These are phyloP conservation scores for Sesia bembeciformis DNA, from an alignment of 2,888 invertebrate species.

Conservation along the genomic window DNA sequence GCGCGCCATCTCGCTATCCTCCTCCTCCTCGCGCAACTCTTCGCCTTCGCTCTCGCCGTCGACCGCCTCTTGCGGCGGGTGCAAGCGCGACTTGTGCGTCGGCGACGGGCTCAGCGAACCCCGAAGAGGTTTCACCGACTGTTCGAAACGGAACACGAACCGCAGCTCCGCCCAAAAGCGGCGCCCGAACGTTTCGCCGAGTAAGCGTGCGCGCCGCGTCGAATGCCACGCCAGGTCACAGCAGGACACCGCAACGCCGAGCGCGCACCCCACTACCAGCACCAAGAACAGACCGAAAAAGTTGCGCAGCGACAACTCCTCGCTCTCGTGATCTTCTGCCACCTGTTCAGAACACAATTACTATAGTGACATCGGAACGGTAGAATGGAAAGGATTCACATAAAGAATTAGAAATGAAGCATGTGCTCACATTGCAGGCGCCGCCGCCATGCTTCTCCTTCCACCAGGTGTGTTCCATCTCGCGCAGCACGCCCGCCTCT, in stretches of 20 bases:
- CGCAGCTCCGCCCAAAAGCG: constrained; percentile 46
- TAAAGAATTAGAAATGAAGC: neutral
- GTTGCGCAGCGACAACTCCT: constrained; percentile 78
- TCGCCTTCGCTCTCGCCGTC: constrained; percentile 14
- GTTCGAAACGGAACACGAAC: constrained; percentile 56
- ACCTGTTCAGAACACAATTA: constrained; percentile 21
- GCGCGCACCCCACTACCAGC: constrained; percentile 77
- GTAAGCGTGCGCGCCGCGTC: constrained; percentile 28
- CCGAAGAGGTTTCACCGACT: constrained; percentile 46
- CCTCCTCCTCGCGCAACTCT: constrained; percentile 4
- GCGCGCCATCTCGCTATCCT: constrained; percentile 7
- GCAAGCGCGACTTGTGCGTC: neutral
- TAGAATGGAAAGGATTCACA: neutral
- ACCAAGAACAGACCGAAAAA: constrained; percentile 88
- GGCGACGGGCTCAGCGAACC: constrained; percentile 20
- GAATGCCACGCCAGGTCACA: constrained; percentile 70
- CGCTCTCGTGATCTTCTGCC: constrained; percentile 37
- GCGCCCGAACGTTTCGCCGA: constrained; percentile 22
- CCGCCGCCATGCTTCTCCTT: constrained; percentile 86
- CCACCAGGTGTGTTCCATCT: constrained; percentile 93
- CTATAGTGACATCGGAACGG: no score
- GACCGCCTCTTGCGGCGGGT: constrained; percentile 24
- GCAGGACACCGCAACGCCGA: constrained; percentile 78
- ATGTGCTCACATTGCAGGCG: constrained; percentile 74
- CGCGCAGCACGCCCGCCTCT: constrained; percentile 85